Conservation (phyloP, 2,888 invertebrate species). For the Lycophotia porphyrea region DNA sequence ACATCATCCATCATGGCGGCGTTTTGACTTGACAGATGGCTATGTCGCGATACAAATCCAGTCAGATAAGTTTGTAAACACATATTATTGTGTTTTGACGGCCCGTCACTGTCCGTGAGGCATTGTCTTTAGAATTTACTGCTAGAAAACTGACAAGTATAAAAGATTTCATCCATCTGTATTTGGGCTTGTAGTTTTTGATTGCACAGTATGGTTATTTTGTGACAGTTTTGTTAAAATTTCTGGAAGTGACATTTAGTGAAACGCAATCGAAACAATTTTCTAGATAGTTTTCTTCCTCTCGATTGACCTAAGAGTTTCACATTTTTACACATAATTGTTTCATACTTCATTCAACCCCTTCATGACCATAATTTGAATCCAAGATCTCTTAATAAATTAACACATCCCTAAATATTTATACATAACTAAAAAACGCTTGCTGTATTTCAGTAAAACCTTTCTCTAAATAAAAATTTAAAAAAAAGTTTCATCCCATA, state of each 20-base stretch:
- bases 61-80: constrained; percentile 67
- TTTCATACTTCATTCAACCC: background rate
- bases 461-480: background rate
- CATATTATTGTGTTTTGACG: constrained; percentile 69
- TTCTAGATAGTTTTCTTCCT: background rate
- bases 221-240: background rate
- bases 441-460: background rate
- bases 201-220: background rate
- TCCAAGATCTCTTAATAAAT: background rate
- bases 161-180: constrained; percentile 1
- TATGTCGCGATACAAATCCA: constrained; percentile 66
- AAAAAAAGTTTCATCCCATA: constrained; percentile 6
- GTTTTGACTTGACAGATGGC: constrained; percentile 60
- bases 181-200: background rate
- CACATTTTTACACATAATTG: background rate
- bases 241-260: background rate
- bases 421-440: background rate
- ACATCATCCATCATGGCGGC: constrained; percentile 69
- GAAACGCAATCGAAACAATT: background rate
- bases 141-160: constrained; percentile 16
- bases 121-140: constrained; percentile 55
- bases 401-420: background rate
- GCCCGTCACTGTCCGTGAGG: constrained; percentile 61
- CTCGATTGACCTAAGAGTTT: background rate
- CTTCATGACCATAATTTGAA: background rate